phyloP scores from a whole-genome alignment of 1,140 invertebrate species.

The Lordiphosa mommai region DNA sequence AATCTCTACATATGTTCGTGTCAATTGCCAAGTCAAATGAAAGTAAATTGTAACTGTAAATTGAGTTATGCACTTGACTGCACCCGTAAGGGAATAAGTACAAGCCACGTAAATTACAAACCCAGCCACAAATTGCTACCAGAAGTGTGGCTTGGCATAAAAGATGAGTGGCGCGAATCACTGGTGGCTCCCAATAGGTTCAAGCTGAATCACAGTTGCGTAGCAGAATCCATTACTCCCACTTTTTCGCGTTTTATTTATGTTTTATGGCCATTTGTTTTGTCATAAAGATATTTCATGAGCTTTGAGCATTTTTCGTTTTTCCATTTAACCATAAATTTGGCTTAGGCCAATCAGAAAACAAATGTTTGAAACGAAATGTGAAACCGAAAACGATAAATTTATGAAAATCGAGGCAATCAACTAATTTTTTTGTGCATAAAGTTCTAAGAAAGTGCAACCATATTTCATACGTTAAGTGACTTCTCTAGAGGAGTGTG shows the following conservation, averaged over 20 bases:
- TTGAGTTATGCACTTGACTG: slow-evolving; percentile 48
- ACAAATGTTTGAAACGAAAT: slow-evolving; percentile 10
- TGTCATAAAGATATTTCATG: slow-evolving; percentile 67
- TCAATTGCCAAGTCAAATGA: slow-evolving; percentile 28
- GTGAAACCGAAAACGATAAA: slow-evolving; percentile 39
- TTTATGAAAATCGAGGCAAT: slow-evolving; percentile 40
- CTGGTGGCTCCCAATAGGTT: too few relatives aligned
- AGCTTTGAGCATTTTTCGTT: slow-evolving; percentile 36
- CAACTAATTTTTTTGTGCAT: too few relatives aligned
- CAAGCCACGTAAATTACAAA: slow-evolving; percentile 48
- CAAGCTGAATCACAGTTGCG: slow-evolving; percentile 7
- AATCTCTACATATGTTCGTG: slow-evolving; percentile 50
- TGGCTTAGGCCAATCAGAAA: slow-evolving; percentile 28
- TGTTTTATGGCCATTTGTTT: slow-evolving; percentile 63
- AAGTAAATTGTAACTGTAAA: slow-evolving; percentile 32
- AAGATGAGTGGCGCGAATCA: slow-evolving; percentile 16
- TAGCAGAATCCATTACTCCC: slow-evolving; percentile 26
- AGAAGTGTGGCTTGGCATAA: slow-evolving; percentile 8
- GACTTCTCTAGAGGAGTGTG: too few relatives aligned
- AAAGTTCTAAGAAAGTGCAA: too few relatives aligned
- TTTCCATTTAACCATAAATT: slow-evolving; percentile 45
- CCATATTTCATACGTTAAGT: too few relatives aligned
- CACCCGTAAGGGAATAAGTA: slow-evolving; percentile 28
- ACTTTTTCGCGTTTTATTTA: slow-evolving; percentile 49
- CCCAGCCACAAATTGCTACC: slow-evolving; percentile 15